Percentiles rank a stretch among this genome's conserved stretches.
Evolutionary conservation across 1,140 invertebrate species (phyloP).

Genomic region (Psilanteris sp.): DNA sequence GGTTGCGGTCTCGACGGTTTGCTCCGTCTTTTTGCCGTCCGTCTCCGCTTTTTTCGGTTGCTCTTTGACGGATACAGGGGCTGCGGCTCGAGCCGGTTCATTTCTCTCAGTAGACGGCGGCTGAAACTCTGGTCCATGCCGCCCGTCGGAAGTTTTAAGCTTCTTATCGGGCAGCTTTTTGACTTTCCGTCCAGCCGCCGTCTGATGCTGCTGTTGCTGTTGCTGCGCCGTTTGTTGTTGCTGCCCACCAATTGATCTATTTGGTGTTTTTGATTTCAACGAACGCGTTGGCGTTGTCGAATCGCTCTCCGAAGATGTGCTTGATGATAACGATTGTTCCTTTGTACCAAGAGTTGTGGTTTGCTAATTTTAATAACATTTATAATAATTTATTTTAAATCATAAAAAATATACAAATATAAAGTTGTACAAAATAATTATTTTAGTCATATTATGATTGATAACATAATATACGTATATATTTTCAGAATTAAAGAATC

Average conservation of each 20-base stretch:
- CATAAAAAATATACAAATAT: too few relatives aligned
- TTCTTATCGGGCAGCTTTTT: slow-evolving; percentile 89
- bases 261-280: slow-evolving; percentile 50
- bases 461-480: too few relatives aligned
- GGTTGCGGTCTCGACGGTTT: slow-evolving; percentile 24
- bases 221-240: slow-evolving; percentile 29
- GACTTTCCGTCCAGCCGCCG: slow-evolving; percentile 81
- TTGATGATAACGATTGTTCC: slow-evolving; percentile 70
- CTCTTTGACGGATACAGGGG: slow-evolving; percentile 71
- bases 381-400: too few relatives aligned
- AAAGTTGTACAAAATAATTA: too few relatives aligned
- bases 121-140: slow-evolving; percentile 86
- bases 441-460: too few relatives aligned
- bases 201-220: slow-evolving; percentile 57
- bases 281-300: slow-evolving; percentile 45
- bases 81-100: slow-evolving; percentile 83
- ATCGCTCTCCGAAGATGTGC: slow-evolving; percentile 76
- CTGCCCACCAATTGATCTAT: slow-evolving; percentile 32
- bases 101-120: slow-evolving; percentile 86
- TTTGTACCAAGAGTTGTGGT: slow-evolving; percentile 52
- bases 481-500: too few relatives aligned
- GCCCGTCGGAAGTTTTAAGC: slow-evolving; percentile 91
- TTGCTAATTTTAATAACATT: too few relatives aligned
- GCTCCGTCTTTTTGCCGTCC: slow-evolving; percentile 53
- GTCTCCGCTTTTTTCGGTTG: slow-evolving; percentile 63